A percentile compares a stretch with the other conserved stretches of the same genome.
These are phyloP conservation scores for Spinibarbus caldwelli DNA, from an alignment of 2,797 vertebrate genomes.

Conservation along the genomic window DNA sequence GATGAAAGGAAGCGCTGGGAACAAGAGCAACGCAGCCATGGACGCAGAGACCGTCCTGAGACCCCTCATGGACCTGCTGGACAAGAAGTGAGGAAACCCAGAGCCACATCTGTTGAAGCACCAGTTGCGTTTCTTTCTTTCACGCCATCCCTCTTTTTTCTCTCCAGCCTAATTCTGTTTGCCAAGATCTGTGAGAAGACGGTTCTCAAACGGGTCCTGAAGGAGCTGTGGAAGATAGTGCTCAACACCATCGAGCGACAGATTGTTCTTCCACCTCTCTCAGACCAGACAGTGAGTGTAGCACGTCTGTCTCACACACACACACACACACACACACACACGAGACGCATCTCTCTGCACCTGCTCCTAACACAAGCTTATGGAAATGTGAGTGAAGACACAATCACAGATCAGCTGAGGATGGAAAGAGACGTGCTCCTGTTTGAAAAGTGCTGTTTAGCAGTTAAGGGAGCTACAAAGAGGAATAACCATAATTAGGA, in stretches of 20 bases:
- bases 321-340: background rate
- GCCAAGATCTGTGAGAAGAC: constrained; percentile 99
- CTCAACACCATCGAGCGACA: constrained; percentile 94
- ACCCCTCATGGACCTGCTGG: constrained; percentile 96
- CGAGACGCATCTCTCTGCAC: background rate
- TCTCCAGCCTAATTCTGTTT: constrained; percentile 88
- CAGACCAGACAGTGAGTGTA: constrained; percentile 90
- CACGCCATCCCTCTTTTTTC: background rate
- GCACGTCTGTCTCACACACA: background rate
- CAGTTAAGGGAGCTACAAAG: background rate
- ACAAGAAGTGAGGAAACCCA: constrained; percentile 87
- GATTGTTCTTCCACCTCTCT: constrained; percentile 93
- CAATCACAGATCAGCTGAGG: background rate
- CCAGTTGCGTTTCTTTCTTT: background rate
- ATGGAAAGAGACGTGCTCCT: background rate
- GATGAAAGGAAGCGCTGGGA: constrained; percentile 84
- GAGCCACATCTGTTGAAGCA: background rate
- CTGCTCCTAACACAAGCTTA: constrained; percentile 27
- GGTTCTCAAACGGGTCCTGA: constrained; percentile 93
- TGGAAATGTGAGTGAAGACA: background rate
- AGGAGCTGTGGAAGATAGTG: constrained; percentile 97
- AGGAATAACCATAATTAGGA: background rate
- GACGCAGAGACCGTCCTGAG: constrained; percentile 93
- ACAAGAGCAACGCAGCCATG: constrained; percentile 87
- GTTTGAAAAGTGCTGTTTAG: background rate